These are phyloP conservation scores for Camelus dromedarius DNA, from an alignment of 2,113 vertebrate species.

Conservation along the genomic window DNA sequence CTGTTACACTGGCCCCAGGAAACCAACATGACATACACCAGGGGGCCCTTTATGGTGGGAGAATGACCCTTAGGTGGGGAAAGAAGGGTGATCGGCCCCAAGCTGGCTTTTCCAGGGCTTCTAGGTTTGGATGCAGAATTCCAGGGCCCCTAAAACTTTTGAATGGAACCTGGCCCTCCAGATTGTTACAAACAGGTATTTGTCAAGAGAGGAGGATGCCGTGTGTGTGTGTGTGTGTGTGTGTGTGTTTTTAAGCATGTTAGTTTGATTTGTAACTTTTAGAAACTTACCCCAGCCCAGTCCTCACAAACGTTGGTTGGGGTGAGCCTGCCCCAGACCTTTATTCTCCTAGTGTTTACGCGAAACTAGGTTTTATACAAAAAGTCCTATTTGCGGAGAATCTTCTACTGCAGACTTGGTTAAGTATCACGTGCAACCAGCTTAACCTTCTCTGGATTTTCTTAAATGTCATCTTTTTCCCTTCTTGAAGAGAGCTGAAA, in stretches of 20 bases:
- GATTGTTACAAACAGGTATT: background rate
- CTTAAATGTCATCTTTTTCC: conserved; percentile 85
- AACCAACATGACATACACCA: accelerated
- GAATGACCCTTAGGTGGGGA: background rate
- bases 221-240: too few species aligned
- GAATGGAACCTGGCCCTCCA: background rate
- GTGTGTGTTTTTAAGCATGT: background rate
- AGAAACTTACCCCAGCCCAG: background rate
- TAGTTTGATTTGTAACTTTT: background rate
- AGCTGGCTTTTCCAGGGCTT: accelerated
- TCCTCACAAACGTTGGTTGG: too few species aligned
- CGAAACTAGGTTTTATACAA: conserved; percentile 68
- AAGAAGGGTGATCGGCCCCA: background rate
- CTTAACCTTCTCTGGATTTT: conserved; percentile 75
- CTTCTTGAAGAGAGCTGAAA: conserved; percentile 83
- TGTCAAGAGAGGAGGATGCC: background rate
- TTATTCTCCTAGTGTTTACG: background rate
- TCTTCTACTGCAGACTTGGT: conserved; percentile 76
- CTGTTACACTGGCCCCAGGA: background rate
- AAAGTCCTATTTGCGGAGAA: conserved; percentile 71
- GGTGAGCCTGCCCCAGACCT: background rate
- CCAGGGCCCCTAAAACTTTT: background rate
- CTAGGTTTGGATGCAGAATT: background rate
- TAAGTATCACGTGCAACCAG: conserved; percentile 73
- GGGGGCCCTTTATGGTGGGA: accelerated